phyloP scores from a whole-genome alignment of 2,888 invertebrate species.

The Periphyllus acericola region DNA sequence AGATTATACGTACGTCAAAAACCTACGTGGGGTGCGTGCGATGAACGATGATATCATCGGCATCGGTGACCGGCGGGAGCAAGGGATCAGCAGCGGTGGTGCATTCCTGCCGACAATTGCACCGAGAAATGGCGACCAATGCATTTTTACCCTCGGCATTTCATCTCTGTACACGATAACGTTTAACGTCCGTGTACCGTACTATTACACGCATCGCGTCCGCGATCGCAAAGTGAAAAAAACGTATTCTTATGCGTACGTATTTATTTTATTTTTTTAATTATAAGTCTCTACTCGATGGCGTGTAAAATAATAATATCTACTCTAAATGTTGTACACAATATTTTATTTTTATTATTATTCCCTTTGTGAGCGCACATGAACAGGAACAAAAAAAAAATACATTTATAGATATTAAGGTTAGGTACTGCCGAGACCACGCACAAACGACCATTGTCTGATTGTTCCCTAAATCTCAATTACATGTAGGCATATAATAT shows the following conservation, averaged over 20 bases:
- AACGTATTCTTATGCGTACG: not conserved
- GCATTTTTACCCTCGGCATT: not conserved
- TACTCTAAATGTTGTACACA: slow-evolving; percentile 17
- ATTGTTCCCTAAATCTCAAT: slow-evolving; percentile 23
- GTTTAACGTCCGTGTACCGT: not conserved
- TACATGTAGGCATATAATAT: not conserved
- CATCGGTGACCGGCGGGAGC: no score
- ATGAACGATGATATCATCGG: not conserved
- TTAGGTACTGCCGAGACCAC: not conserved
- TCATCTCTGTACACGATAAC: not conserved
- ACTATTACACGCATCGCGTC: not conserved
- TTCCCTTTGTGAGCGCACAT: slow-evolving; percentile 14
- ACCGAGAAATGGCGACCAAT: not conserved
- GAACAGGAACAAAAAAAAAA: not conserved
- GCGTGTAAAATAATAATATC: slow-evolving; percentile 36
- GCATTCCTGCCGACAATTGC: slow-evolving; percentile 6
- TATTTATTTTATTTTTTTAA: not conserved
- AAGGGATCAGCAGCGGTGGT: no score
- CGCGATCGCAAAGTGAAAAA: not conserved
- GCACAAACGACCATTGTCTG: slow-evolving; percentile 30
- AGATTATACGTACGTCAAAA: not conserved
- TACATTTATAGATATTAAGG: not conserved
- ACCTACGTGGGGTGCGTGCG: not conserved
- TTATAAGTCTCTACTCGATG: slow-evolving; percentile 22
- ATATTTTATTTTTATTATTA: slow-evolving; percentile 32